Conservation (phyloP, 2,797 vertebrate genomes). For the Xerus rutilus region DNA sequence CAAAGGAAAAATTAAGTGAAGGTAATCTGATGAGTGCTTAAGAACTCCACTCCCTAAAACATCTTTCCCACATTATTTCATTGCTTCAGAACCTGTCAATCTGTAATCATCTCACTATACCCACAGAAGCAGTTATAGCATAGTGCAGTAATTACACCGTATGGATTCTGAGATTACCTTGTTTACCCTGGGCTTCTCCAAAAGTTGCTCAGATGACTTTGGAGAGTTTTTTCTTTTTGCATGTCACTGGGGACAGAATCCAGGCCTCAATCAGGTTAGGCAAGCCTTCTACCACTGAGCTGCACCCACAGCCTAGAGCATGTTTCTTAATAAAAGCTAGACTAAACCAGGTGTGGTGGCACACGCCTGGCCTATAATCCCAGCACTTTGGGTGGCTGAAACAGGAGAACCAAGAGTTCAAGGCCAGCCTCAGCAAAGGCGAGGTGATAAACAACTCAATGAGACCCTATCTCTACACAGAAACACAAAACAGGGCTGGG, state of each 20-base stretch:
- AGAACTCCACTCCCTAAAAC: neutral
- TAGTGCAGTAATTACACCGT: neutral
- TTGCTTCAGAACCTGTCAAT: neutral
- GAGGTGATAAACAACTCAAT: too few relatives aligned
- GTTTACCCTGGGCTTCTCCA: neutral
- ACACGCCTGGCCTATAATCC: too few relatives aligned
- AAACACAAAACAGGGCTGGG: too few relatives aligned
- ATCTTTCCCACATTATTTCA: conserved; percentile 13
- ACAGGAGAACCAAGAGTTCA: too few relatives aligned
- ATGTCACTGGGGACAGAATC: neutral
- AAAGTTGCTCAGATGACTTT: neutral
- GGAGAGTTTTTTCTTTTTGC: neutral
- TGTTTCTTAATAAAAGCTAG: conserved; percentile 17
- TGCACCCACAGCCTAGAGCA: neutral
- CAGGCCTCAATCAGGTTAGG: neutral
- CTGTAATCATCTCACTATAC: conserved; percentile 21
- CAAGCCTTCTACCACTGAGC: neutral
- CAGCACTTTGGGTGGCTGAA: too few relatives aligned
- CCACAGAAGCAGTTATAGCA: neutral
- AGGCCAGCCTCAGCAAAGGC: too few relatives aligned
- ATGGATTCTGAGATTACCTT: neutral
- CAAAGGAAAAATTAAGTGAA: neutral
- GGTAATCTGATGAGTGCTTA: neutral
- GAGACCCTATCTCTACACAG: too few relatives aligned
- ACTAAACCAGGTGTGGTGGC: too few relatives aligned